phyloP scores from a whole-genome alignment of 2,888 invertebrate species.

The Empis stercorea region DNA sequence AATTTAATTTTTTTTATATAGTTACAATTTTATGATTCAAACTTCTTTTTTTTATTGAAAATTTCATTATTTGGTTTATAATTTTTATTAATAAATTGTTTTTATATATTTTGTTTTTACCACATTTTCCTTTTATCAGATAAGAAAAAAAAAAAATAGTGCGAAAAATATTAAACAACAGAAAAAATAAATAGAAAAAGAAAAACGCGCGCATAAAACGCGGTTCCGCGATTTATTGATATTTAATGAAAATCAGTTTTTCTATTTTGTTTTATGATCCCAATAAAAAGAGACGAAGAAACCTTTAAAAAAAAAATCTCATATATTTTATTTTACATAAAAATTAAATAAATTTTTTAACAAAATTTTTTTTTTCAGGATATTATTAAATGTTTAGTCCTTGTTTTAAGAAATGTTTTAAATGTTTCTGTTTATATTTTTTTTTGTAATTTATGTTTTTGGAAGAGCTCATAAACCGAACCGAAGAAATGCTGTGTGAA shows the following conservation, averaged over 20 bases:
- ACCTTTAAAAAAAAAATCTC: no score
- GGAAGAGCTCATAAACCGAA: conserved; percentile 5
- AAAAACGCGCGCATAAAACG: neutral
- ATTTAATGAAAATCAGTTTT: neutral
- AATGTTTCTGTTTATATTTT: neutral
- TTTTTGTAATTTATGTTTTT: no score
- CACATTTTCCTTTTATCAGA: neutral
- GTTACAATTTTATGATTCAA: no score
- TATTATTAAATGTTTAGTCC: neutral
- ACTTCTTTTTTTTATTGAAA: neutral
- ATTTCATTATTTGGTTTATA: neutral
- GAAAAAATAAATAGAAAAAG: neutral
- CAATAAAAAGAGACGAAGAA: neutral
- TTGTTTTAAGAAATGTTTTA: neutral
- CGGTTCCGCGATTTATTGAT: neutral
- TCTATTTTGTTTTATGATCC: neutral
- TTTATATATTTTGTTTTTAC: neutral
- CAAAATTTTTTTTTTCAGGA: neutral
- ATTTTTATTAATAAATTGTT: no score
- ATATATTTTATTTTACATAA: no score
- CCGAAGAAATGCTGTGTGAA: conserved; percentile 6
- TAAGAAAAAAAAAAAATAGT: neutral
- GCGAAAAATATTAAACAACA: no score
- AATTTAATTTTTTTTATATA: no score
- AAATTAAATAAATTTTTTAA: neutral